Percentiles rank a stretch among this genome's conserved stretches.
These are phyloP conservation scores for Mormyrus lacerda DNA, from an alignment of 2,113 vertebrate genomes.

Conservation along the genomic window DNA sequence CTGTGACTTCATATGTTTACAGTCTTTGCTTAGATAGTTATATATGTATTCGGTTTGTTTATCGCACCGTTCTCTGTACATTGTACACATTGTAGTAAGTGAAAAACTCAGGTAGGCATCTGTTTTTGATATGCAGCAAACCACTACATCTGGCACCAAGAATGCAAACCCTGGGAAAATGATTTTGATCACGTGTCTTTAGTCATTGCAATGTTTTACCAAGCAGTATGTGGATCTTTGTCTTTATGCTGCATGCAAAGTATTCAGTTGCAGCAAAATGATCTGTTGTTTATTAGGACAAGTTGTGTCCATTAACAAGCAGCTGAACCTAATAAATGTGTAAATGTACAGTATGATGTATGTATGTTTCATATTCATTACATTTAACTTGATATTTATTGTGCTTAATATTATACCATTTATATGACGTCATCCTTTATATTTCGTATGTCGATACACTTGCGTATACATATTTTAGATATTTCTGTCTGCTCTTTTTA, in stretches of 20 bases:
- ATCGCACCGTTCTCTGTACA: background rate
- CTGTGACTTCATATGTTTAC: background rate
- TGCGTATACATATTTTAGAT: background rate
- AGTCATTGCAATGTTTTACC: too few species aligned
- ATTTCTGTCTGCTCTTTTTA: background rate
- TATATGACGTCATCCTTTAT: background rate
- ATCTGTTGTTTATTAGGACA: background rate
- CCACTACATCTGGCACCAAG: background rate
- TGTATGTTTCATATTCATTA: background rate
- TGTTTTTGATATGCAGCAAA: background rate
- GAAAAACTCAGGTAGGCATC: background rate
- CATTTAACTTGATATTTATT: background rate
- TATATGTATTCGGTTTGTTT: background rate
- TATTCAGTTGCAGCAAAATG: background rate
- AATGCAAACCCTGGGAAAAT: background rate
- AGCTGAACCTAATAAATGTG: background rate
- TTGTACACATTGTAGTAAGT: background rate
- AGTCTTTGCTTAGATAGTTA: background rate
- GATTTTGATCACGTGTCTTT: too few species aligned
- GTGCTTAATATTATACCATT: background rate
- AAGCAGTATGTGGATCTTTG: background rate
- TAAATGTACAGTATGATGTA: background rate
- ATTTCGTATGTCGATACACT: background rate
- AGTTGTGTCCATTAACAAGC: background rate
- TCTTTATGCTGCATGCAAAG: background rate